Base-by-base conservation (phyloP, 2,113 vertebrate species). In the Pongo pygmaeus region DNA sequence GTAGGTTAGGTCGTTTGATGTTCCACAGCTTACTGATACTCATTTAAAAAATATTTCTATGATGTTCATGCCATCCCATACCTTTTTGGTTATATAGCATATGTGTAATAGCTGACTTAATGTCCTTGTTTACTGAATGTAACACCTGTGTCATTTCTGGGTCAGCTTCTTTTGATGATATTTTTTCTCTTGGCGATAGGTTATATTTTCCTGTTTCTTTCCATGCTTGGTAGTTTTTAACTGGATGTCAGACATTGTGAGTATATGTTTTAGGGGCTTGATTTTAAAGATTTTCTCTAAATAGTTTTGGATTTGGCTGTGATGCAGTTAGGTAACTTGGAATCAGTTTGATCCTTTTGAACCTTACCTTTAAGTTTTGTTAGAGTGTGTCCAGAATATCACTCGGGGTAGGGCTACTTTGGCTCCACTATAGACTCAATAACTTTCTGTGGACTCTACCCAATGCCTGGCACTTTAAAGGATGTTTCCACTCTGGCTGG, bases 141-240 rank as follows among this genome's bases (percentile, higher is more conserved):
- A 8, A 77, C 59, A 67, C 52, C 23, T 23, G 14, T 14, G 3
- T 67, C n/a, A 75, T 89, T 94, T 94, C 57, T 59, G 74, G 92
- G 27, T 92, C 84, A 92, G 22, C 84, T 79, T 72, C 70, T 96
- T 2, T 92, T 72, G 70, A 55, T 94, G 20, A 22, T 4, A 32
- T 91, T 69, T 43, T 87, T 35, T 95, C 40, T 96, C n/a, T n/a
- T 70, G 22, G 27, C 27, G 8, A 3, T 75, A 13, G 30, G 69
- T 96, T 79, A 2, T 93, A 77, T 93, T 90, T 95, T 75, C 38
- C 70, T 84, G 35, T 16, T 91, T 75, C 46, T 93, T 95, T 93
- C 20, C 30, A 12, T 91, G 52, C 25, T 81, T 88, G 48, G 70
- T 91, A 46, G 67, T 78, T 91, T 95, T 93, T 52, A 11, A 27